These are phyloP conservation scores for Cydia fagiglandana DNA, from an alignment of 1,140 invertebrate species.

Conservation along the genomic window DNA sequence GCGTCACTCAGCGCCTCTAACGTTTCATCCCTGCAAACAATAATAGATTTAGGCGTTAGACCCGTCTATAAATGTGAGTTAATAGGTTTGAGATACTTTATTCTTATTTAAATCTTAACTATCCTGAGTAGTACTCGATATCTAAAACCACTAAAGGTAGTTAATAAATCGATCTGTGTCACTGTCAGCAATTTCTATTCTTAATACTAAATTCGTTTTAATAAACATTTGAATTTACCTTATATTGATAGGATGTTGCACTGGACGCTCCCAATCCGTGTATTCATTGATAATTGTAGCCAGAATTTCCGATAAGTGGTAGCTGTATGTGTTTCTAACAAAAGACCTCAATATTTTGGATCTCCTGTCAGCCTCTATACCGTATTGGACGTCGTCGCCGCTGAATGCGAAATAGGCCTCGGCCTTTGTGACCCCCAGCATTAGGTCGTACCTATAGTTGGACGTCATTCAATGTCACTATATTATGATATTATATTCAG, in stretches of 20 bases:
- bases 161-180: too few relatives aligned
- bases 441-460: conserved; percentile 88
- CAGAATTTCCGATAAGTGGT: conserved; percentile 90
- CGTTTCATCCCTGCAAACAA: conserved; percentile 90
- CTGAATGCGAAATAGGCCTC: conserved; percentile 94
- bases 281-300: conserved; percentile 97
- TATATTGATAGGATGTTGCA: conserved; percentile 95
- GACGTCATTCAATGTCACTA: neutral
- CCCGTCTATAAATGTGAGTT: too few relatives aligned
- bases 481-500: neutral
- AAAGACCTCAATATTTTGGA: conserved; percentile 95
- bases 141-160: too few relatives aligned
- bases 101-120: conserved; percentile 33
- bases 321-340: conserved; percentile 95
- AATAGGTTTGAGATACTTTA: neutral
- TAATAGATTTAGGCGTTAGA: too few relatives aligned
- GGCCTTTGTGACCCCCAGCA: conserved; percentile 93
- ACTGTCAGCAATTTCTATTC: too few relatives aligned
- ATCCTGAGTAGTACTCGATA: too few relatives aligned
- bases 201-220: neutral
- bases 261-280: conserved; percentile 96
- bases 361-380: conserved; percentile 92
- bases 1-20: conserved; percentile 96
- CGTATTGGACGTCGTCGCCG: conserved; percentile 93
- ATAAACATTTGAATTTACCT: conserved; percentile 72